phyloP scores from a whole-genome alignment of 1,140 invertebrate genomes.

The silkworm (Bombyx mori) region ASM3026992v2 NC_085122.1:8202501-8203000 shows the following conservation, averaged over 20 bases:
- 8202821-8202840: slow-evolving; percentile 36
- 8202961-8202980: slow-evolving; percentile 7
- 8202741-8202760: no score
- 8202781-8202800: not conserved
- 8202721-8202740: no score
- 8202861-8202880: slow-evolving; percentile 34
- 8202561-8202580: no score
- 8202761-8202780: not conserved
- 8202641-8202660: no score
- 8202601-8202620: no score
- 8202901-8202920: slow-evolving; percentile 28
- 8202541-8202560: no score
- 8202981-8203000: no score
- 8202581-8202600: no score
- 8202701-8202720: not conserved
- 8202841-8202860: slow-evolving; percentile 39
- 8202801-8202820: slow-evolving; percentile 33
- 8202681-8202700: not conserved
- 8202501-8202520: no score
- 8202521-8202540: no score
- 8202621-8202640: no score
- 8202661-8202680: no score
- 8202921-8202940: slow-evolving; percentile 32
- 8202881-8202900: slow-evolving; percentile 29
- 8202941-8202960: slow-evolving; percentile 6